Evolutionary conservation across 2,797 vertebrate genomes (phyloP), one percentile per base, ranked within the genome.

Genomic region (Pangasius macronema): DNA sequence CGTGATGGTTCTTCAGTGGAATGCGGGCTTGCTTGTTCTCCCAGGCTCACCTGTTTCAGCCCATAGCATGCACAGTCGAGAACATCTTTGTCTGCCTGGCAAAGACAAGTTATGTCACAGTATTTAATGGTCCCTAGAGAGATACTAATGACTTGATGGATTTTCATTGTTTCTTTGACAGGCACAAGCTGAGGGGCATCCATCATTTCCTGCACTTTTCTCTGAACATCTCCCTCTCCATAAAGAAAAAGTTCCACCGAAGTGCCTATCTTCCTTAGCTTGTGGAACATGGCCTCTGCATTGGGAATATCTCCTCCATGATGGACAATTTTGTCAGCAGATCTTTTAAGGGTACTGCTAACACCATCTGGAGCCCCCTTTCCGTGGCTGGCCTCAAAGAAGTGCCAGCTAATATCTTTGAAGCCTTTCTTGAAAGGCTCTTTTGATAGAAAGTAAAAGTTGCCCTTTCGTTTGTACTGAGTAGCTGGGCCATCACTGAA

Each of bases 281-380:
- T n/a, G 30, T 36, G 30, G 49, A 84, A 72, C 83, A 72, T 81
- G 53, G 53, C 30, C 53, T 80, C 30, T 57, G 77, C 77, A 11
- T 36, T 80, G 30, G 51, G 51, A 22, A 79, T 57, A 33, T 72
- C 30, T 24, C 77, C 77, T 59, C 63, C 82, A 68, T 53, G 82
- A 6, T 1, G 5, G 42, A 83, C 27, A n/a, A 63, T 63, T 65
- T 13, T 67, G 30, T 67, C 30, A 67, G 30, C 30, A 18, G 65
- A 67, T 16, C n/a, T 67, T 67, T 67, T 33, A 67, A 67, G 30
- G 65, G 3, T 16, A 65, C 3, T n/a, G 11, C 77, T 76, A 55
- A 88, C 53, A 59, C 83, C 77, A 73, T 82, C 83, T 85, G 53
- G 87, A 27, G 82, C 18, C 75, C 75, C 83, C 46, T 85, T 88